phyloP scores from a whole-genome alignment of 2,113 vertebrate genomes.

The Syrrhaptes paradoxus region DNA sequence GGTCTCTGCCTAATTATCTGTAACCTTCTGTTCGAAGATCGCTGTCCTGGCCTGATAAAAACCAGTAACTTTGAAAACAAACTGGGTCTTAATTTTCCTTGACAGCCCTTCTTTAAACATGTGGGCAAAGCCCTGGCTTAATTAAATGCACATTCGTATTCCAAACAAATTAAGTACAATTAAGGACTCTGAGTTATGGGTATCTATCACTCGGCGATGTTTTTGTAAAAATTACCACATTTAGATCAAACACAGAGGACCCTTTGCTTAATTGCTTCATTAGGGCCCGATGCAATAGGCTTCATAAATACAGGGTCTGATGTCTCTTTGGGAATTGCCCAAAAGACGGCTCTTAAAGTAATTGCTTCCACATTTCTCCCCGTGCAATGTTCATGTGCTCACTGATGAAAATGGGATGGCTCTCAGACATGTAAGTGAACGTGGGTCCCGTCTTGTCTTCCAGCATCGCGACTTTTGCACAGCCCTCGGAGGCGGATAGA shows the following conservation, averaged over 20 bases:
- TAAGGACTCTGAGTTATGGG: constrained; percentile 99
- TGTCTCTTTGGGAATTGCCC: constrained; percentile 96
- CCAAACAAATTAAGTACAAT: constrained; percentile 99
- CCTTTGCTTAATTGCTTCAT: constrained; percentile 99
- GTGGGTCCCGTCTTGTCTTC: constrained; percentile 63
- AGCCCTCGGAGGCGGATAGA: fast-evolving
- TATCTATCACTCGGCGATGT: constrained; percentile 98
- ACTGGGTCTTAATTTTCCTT: constrained; percentile 97
- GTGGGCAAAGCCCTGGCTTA: constrained; percentile 88
- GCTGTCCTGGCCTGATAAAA: constrained; percentile 89
- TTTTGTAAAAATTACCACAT: constrained; percentile 99
- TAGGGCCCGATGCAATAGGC: constrained; percentile 90
- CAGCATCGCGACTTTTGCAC: neutral
- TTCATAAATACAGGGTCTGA: constrained; percentile 90
- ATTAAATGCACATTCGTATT: constrained; percentile 99
- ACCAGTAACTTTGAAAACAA: constrained; percentile 93
- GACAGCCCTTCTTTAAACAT: constrained; percentile 97
- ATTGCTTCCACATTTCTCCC: constrained; percentile 97
- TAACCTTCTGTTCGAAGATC: constrained; percentile 84
- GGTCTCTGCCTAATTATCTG: constrained; percentile 82
- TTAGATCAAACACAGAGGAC: constrained; percentile 98
- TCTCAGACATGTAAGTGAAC: constrained; percentile 61
- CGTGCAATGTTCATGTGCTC: constrained; percentile 81
- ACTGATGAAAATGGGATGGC: constrained; percentile 76
- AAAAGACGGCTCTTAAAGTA: constrained; percentile 93